phyloP scores from a whole-genome alignment of 2,888 invertebrate genomes.

The Dryadula phaetusa region DNA sequence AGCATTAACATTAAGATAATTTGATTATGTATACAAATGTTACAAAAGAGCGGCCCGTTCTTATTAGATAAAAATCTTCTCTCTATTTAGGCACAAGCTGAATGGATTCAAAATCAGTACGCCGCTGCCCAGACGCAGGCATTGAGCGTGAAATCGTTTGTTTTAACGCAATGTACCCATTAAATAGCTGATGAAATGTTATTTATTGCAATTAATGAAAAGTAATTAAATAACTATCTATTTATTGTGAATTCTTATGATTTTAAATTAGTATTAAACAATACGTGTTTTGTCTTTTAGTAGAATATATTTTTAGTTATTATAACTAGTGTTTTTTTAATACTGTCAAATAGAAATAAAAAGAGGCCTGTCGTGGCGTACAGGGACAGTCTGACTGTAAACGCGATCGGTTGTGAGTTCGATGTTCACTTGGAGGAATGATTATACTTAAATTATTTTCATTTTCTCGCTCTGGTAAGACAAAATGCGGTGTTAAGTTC shows the following conservation, averaged over 20 bases:
- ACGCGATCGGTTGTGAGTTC: no score
- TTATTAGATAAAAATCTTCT: slow-evolving; percentile 36
- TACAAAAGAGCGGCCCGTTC: slow-evolving; percentile 31
- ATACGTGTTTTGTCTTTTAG: background rate
- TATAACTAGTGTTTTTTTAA: no score
- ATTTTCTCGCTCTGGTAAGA: no score
- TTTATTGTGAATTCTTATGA: background rate
- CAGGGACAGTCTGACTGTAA: no score
- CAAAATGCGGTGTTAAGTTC: no score
- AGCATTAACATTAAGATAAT: slow-evolving; percentile 40
- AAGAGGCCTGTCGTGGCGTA: no score
- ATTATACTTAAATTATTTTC: no score
- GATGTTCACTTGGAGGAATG: no score
- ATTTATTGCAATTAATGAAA: slow-evolving; percentile 21
- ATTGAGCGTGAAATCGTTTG: slow-evolving; percentile 41
- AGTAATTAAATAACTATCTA: slow-evolving; percentile 3
- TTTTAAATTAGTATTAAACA: background rate
- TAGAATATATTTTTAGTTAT: background rate
- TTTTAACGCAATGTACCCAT: slow-evolving; percentile 35
- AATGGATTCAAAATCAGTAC: slow-evolving; percentile 15
- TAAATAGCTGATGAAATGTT: slow-evolving; percentile 33
- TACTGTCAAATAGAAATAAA: no score
- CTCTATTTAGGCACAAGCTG: slow-evolving; percentile 22
- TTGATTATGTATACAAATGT: slow-evolving; percentile 40
- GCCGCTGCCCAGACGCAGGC: slow-evolving; percentile 23